A percentile compares a stretch with the other conserved stretches of the same genome.
Conservation (phyloP, 2,113 vertebrate genomes). For the Myrmecophaga tridactyla region DNA sequence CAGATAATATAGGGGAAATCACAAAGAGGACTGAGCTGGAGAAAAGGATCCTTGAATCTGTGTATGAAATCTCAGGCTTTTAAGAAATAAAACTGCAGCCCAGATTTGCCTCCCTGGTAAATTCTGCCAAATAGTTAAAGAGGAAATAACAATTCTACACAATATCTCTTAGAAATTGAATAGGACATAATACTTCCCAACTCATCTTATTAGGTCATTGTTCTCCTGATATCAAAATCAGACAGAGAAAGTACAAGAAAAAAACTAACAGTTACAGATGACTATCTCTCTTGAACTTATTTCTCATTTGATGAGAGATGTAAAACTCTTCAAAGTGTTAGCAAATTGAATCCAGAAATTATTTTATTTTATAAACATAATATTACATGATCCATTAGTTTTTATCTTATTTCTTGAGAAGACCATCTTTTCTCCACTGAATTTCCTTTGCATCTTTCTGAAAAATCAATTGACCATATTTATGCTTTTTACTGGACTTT, state of each 20-base stretch:
- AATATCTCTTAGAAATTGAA: neutral
- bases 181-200: neutral
- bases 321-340: neutral
- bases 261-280: neutral
- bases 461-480: too few relatives aligned
- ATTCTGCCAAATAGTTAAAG: neutral
- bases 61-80: neutral
- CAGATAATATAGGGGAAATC: neutral
- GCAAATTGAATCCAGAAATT: neutral
- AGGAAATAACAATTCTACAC: neutral
- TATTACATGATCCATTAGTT: neutral
- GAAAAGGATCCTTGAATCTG: neutral
- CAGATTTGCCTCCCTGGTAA: neutral
- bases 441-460: too few relatives aligned
- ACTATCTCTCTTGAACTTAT: neutral
- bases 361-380: too few relatives aligned
- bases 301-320: neutral
- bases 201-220: neutral
- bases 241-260: constrained; percentile 1
- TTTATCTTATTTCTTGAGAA: neutral
- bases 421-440: too few relatives aligned
- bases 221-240: neutral
- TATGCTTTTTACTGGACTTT: too few relatives aligned
- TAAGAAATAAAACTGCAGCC: neutral
- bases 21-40: neutral